These are phyloP conservation scores for Drosophila auraria DNA, from an alignment of 1,140 invertebrate species.

Conservation along the genomic window DNA sequence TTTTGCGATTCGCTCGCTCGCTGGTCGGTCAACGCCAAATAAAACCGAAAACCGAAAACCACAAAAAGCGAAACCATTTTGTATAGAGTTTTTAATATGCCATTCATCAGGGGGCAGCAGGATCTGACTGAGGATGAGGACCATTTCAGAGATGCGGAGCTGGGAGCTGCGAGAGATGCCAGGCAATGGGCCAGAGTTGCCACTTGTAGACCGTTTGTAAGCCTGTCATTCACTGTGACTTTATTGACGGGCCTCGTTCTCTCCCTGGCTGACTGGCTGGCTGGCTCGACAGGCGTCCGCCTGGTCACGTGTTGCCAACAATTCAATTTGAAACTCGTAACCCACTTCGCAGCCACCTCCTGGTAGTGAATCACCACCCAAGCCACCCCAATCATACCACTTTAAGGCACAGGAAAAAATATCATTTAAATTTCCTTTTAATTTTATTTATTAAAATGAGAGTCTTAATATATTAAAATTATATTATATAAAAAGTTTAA, in stretches of 20 bases:
- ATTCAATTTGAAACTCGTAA: conserved; percentile 75
- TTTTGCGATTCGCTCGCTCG: conserved; percentile 52
- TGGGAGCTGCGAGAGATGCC: not conserved
- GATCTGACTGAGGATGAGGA: not conserved
- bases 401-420: not conserved
- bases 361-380: not conserved
- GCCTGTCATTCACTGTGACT: conserved; percentile 77
- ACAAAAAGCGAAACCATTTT: conserved; percentile 43
- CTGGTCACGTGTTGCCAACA: conserved; percentile 78
- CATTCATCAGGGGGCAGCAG: conserved; percentile 58
- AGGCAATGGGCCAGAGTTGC: conserved; percentile 16
- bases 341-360: conserved; percentile 25
- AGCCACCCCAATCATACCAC: conserved; percentile 16
- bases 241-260: conserved; percentile 69
- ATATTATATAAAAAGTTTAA: too few relatives aligned
- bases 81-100: conserved; percentile 70
- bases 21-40: conserved; percentile 48
- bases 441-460: too few relatives aligned
- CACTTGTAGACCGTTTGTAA: conserved; percentile 75
- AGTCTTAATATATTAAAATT: too few relatives aligned
- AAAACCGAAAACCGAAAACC: conserved; percentile 23
- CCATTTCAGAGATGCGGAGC: not conserved
- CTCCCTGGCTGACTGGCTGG: not conserved
- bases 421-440: too few relatives aligned
- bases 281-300: conserved; percentile 26